phyloP scores from a whole-genome alignment of 2,113 vertebrate species.

The Syngnathus floridae region DNA sequence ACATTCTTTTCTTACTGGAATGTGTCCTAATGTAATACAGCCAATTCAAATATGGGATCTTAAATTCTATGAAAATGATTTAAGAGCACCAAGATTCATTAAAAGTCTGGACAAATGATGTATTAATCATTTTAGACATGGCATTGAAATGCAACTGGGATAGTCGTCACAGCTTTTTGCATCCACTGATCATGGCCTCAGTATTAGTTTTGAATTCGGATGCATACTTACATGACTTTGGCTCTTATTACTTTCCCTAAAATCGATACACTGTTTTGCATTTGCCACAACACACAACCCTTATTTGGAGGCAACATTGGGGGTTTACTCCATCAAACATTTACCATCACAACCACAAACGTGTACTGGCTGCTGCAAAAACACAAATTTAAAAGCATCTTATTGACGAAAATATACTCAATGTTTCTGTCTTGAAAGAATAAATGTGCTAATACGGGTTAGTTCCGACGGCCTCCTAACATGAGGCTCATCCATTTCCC shows the following conservation, averaged over 20 bases:
- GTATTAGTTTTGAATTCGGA: neutral
- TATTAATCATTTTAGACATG: neutral
- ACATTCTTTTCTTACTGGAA: constrained; percentile 30
- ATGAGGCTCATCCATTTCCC: neutral
- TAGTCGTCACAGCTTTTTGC: neutral
- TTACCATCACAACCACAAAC: constrained; percentile 18
- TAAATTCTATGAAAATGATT: constrained; percentile 3
- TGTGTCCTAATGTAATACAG: constrained; percentile 34
- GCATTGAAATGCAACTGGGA: neutral
- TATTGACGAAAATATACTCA: neutral
- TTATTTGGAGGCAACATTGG: constrained; percentile 13
- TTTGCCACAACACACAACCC: constrained; percentile 4
- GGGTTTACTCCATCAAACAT: constrained; percentile 21
- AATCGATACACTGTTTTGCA: constrained; percentile 7
- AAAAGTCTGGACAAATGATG: neutral
- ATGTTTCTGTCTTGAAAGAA: neutral
- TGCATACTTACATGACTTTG: neutral
- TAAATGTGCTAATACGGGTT: neutral
- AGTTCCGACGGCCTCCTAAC: neutral
- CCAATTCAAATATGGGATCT: constrained; percentile 23
- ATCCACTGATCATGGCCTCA: neutral
- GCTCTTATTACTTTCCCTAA: neutral
- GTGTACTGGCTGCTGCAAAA: constrained; percentile 8
- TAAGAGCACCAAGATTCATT: constrained; percentile 8
- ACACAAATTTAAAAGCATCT: constrained; percentile 14